Percentiles rank a stretch among this genome's conserved stretches.
Conservation (phyloP, 2,113 vertebrate genomes). For the Anser cygnoides region DNA sequence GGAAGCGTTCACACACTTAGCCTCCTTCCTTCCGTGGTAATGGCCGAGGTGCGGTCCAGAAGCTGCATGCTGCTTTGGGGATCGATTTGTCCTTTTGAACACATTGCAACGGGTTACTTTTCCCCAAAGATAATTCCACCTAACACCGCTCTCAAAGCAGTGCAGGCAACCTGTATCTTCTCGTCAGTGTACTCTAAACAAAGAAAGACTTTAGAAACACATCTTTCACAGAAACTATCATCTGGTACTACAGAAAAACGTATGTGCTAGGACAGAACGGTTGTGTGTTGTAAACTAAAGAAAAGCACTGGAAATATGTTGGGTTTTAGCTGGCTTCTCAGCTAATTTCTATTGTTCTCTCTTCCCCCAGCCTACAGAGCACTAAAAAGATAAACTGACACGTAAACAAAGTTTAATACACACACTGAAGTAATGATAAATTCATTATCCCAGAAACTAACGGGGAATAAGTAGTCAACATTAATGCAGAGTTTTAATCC, state of each 20-base stretch:
- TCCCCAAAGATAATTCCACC: not conserved
- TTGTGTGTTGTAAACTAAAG: not conserved
- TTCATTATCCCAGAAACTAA: not conserved
- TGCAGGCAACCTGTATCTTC: not conserved
- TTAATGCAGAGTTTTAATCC: not conserved
- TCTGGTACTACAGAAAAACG: not conserved
- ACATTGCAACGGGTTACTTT: not conserved
- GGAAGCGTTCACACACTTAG: accelerated
- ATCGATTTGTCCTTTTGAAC: not conserved
- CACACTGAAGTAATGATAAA: not conserved
- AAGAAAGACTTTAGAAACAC: not conserved
- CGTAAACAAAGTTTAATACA: not conserved
- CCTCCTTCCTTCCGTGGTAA: not conserved
- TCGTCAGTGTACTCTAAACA: not conserved
- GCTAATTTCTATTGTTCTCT: not conserved
- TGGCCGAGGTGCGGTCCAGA: accelerated
- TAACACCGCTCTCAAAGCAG: not conserved
- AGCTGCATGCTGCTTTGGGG: accelerated
- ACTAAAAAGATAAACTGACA: not conserved
- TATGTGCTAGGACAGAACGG: not conserved
- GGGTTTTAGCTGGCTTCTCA: not conserved
- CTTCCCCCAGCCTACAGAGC: not conserved
- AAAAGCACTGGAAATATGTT: not conserved
- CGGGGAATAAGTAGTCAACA: not conserved
- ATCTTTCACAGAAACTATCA: not conserved